phyloP scores from a whole-genome alignment of 2,888 invertebrate genomes.

The Galeruca laticollis region DNA sequence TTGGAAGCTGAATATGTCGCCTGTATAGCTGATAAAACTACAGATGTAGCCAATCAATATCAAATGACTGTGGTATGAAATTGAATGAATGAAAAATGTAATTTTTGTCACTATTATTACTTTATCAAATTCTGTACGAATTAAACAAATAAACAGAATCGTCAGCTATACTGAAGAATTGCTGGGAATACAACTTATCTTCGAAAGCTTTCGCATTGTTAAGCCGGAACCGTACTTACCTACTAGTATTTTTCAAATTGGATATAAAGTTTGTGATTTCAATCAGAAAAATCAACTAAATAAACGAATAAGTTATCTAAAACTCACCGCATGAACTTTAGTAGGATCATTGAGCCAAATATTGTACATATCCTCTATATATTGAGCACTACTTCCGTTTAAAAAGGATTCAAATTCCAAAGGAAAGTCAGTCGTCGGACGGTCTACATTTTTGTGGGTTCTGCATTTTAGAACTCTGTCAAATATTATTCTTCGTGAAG shows the following conservation, averaged over 20 bases:
- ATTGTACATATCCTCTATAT: conserved; percentile 99
- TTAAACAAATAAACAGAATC: too few relatives aligned
- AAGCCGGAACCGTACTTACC: too few relatives aligned
- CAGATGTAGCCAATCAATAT: too few relatives aligned
- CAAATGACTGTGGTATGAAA: too few relatives aligned
- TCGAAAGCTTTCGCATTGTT: too few relatives aligned
- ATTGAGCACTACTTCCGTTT: conserved; percentile 93
- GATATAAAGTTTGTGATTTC: neutral
- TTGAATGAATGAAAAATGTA: too few relatives aligned
- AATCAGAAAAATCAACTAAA: neutral
- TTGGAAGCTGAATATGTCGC: too few relatives aligned
- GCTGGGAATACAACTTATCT: too few relatives aligned
- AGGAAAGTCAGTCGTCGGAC: conserved; percentile 72
- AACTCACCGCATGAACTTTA: conserved; percentile 82
- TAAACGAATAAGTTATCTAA: conserved; percentile 63
- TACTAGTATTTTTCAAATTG: neutral
- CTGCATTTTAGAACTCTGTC: conserved; percentile 4
- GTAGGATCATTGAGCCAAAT: conserved; percentile 94
- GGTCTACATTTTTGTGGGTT: conserved; percentile 2
- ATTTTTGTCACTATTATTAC: too few relatives aligned
- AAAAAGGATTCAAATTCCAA: conserved; percentile 83
- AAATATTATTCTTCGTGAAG: neutral
- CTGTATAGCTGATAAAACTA: too few relatives aligned
- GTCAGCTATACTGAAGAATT: too few relatives aligned
- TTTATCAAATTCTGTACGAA: too few relatives aligned